Base-by-base conservation (phyloP, 2,888 invertebrate species). In the Leptinotarsa peninsularis region DNA sequence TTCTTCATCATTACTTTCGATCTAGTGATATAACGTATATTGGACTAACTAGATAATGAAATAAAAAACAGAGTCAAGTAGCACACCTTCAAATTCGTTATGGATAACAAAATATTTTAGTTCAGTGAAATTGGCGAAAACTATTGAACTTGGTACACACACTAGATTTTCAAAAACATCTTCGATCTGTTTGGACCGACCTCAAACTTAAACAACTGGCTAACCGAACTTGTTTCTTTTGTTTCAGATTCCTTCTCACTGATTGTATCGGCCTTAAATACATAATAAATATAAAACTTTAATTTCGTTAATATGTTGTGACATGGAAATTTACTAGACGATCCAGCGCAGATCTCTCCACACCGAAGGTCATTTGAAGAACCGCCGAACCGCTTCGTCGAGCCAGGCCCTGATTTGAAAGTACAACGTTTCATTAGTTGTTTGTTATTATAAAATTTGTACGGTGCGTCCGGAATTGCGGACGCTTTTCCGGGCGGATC, bases 201-300 rank as follows among this genome's bases (percentile, higher is more conserved):
- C 10, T 3, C 1, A 58, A 58, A 21, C 1, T 21, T 21, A 13
- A 13, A 58, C 1, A n/a, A 21, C 58, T 21, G 13, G 4, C 18
- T 66, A 13, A 49, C n/a, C n/a, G 18, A 66, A 66, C 69, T 27
- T 13, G n/a, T 17, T 77, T 79, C 68, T 76, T 83, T 82, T 86
- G 84, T 88, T 89, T 75, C 88, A 89, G 88, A 88, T 88, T 88
- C 87, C 88, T 88, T 88, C 87, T 88, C 85, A 88, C 88, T 87
- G 88, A 88, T 86, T 88, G 88, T 88, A 88, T 89, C 88, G 89
- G 89, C 89, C 89, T 89, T 89, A 89, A 87, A 85, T 86, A 85
- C 86, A 86, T 87, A 86, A 86, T 87, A 83, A 83, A 85, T 84
- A 83, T 84, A 84, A 84, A 84, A 84, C 76, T 84, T 83, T 86